Conservation (phyloP, 2,797 vertebrate genomes). For the Anisognathus igniventris region DNA sequence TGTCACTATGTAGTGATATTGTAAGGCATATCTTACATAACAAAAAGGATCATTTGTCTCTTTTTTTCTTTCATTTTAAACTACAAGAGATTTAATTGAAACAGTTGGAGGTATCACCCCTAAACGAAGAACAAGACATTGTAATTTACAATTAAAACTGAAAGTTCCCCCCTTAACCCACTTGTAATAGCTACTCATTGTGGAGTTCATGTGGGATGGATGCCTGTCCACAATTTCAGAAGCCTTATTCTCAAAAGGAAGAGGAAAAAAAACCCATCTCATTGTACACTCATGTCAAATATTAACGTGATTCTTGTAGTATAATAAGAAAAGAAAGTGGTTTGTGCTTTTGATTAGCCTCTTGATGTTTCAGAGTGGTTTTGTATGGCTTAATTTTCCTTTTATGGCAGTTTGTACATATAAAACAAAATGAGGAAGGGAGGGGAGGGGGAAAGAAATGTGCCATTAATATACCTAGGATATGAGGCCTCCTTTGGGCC, state of each 20-base stretch:
- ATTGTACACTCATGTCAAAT: slow-evolving; percentile 53
- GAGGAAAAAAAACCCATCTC: background rate
- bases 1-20: slow-evolving; percentile 66
- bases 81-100: slow-evolving; percentile 12
- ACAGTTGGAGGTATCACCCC: background rate
- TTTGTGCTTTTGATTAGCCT: slow-evolving; percentile 71
- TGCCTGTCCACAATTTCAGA: background rate
- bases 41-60: slow-evolving; percentile 64
- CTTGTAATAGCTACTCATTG: background rate
- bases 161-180: background rate
- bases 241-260: background rate
- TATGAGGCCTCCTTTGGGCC: slow-evolving; percentile 70
- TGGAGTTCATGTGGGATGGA: background rate
- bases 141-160: slow-evolving; percentile 8
- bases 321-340: slow-evolving; percentile 62
- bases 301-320: slow-evolving; percentile 21
- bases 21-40: slow-evolving; percentile 68
- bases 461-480: slow-evolving; percentile 69
- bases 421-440: slow-evolving; percentile 56
- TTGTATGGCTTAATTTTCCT: slow-evolving; percentile 73
- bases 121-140: background rate
- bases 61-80: slow-evolving; percentile 54
- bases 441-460: slow-evolving; percentile 55
- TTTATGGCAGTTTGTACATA: slow-evolving; percentile 69
- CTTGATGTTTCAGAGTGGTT: slow-evolving; percentile 69